Evolutionary conservation across 35 echinoderm and acorn worm species (phyloP).

Genomic region (Amphiura filiformis): DNA sequence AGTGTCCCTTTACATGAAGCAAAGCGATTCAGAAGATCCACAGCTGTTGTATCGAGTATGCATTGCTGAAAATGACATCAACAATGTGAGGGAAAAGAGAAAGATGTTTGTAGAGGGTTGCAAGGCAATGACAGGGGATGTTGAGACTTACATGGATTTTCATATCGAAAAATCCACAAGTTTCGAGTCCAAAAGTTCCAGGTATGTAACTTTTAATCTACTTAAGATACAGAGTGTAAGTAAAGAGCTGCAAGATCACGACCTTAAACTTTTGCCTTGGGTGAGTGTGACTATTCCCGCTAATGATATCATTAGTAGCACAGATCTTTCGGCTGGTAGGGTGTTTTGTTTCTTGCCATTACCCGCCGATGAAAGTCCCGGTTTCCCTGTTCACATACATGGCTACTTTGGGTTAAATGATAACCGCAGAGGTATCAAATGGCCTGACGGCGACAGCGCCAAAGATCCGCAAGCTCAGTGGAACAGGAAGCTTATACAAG

Average conservation of each 20-base stretch:
- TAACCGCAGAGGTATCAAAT: slow-evolving; percentile 65
- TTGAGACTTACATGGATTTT: background rate
- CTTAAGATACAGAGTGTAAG: background rate
- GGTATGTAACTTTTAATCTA: background rate
- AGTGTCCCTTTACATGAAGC: background rate
- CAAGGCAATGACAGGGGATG: background rate
- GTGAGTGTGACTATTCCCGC: background rate
- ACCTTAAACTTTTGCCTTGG: slow-evolving; percentile 17
- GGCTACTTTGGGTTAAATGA: slow-evolving; percentile 82
- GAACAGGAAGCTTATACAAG: slow-evolving; percentile 57
- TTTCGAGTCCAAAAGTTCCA: background rate
- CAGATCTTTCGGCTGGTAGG: slow-evolving; percentile 17
- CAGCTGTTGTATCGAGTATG: background rate
- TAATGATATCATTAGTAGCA: background rate
- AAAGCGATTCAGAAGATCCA: background rate
- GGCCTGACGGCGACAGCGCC: slow-evolving; percentile 64
- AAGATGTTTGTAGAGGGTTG: background rate
- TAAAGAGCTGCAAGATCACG: background rate
- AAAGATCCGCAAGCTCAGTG: slow-evolving; percentile 51
- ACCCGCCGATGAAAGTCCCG: slow-evolving; percentile 56
- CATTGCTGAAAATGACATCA: background rate
- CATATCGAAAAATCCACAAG: no score
- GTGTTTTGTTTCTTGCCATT: slow-evolving; percentile 92
- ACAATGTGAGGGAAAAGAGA: background rate
- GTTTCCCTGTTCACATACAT: slow-evolving; percentile 86